Evolutionary conservation across 1,140 invertebrate species (phyloP), one percentile per base, ranked within the genome.

Genomic region (Cherax destructor): DNA sequence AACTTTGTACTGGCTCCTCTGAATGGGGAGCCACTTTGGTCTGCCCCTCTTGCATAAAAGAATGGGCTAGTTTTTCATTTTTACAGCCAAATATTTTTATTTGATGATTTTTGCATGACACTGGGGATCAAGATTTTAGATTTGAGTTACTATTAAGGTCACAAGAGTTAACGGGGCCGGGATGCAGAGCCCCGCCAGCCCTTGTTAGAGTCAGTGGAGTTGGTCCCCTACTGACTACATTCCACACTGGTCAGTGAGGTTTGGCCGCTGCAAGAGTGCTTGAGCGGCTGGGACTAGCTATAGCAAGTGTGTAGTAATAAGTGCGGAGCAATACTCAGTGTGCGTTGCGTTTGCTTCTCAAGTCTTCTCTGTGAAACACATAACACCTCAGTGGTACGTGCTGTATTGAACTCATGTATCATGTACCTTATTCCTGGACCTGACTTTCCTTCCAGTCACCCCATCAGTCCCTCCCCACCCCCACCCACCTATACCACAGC

Each of bases 321-420:
- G 88, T 90, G 88, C 88, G 83, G 84, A 91, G 90, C 90, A 91
- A 91, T 91, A 91, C 90, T 91, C 90, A 91, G 84, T 91, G 89
- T 91, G 83, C 84, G 85, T 91, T 76, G 65, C 81, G 61, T 86
- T 86, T 86, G 84, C 79, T 91, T 81, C 76, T 86, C 59, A 81
- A 86, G 83, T 86, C 84, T 81, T 91, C 85, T 91, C 90, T 91
- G 90, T 91, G 90, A 91, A 91, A 91, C 90, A 91, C 90, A 91
- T 91, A 91, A 84, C 80, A 91, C 90, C 90, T 91, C 90, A 91
- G 90, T 91, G 90, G 90, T 91, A 83, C 78, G 81, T 86, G 77
- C 69, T 86, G 76, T 91, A 77, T 80, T 74, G 59, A 80, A 83
- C 88, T 52, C 86, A 88, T 61, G 56, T 61, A 65, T 50, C 81